Evolutionary conservation across 2,113 vertebrate genomes (phyloP), one percentile per base, ranked within the genome.

Genomic region (Bubo scandiacus): DNA sequence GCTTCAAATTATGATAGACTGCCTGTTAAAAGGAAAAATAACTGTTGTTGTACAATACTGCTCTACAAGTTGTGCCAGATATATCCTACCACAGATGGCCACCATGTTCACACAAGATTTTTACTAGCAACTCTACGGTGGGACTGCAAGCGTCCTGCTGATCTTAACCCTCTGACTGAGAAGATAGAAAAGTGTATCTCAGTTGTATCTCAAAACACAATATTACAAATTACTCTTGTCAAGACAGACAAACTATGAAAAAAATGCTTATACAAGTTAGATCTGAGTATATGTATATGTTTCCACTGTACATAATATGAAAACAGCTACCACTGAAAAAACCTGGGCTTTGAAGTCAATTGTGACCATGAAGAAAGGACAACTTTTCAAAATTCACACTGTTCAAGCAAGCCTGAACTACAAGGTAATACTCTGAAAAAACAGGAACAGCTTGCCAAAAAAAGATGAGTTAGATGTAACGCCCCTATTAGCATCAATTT

Each of bases 1-100:
- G 98, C 92, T 99, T 99, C 91, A 99, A 94, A 27, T 98, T 99
- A 94, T 99, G 99, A 97, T 99, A 99, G 26, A 99, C 99, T 13
- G 99, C 99, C 99, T 99, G 66, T 45, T 74, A 81, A 91, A 87
- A 87, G 51, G 26, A 62, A 95, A 77, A 80, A 81, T 11, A 66
- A 94, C 2, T 27, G 29, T 38, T 66, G 57, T 65, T 90, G 20
- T 52, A 2, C 11, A 81, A 42, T 29, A 51, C 8, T 40, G 36
- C 12, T 83, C 34, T 25, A 66, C 12, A 66, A 62, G 47, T 40
- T 67, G 12, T 36, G 65, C 12, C 52, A 87, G 9, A 19, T 2
- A 73, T 0, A 25, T 34, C 85, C 38, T 19, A 68, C 11, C 42
- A 91, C 18, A 71, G 72, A 62, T 9, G 16, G 61, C 21, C 79